Evolutionary conservation across 2,113 vertebrate genomes (phyloP).

Genomic region (Prionailurus bengalensis): DNA sequence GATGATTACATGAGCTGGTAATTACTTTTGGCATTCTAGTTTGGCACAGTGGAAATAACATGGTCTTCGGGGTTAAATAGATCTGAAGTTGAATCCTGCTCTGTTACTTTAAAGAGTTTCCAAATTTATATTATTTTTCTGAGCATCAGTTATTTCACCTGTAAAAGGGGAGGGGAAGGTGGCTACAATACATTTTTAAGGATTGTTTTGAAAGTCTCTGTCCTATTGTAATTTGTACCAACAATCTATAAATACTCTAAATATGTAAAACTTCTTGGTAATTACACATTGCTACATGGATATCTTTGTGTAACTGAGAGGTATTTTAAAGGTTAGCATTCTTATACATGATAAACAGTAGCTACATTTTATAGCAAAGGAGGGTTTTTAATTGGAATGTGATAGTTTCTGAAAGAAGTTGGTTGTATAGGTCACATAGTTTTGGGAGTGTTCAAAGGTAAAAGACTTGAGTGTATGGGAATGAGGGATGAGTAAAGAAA

Average conservation of each 20-base stretch:
- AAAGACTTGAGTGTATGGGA: background rate
- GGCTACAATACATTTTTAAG: background rate
- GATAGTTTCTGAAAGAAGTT: background rate
- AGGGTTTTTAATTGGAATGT: background rate
- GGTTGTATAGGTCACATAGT: background rate
- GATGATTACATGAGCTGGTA: conserved; percentile 91
- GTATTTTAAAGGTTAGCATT: conserved; percentile 39
- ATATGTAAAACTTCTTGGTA: background rate
- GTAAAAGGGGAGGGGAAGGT: background rate
- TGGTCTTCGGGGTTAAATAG: background rate
- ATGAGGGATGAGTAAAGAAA: background rate
- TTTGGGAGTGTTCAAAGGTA: background rate
- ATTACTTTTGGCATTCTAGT: conserved; percentile 39
- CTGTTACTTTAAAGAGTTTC: background rate
- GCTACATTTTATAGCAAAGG: background rate
- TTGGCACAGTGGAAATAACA: background rate
- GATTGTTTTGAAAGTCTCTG: background rate
- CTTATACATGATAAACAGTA: background rate
- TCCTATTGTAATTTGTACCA: conserved; percentile 5
- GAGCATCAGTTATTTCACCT: conserved; percentile 19
- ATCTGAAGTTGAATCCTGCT: background rate
- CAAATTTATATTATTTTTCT: conserved; percentile 36
- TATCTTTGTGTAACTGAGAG: background rate
- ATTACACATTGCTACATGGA: background rate
- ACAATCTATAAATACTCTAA: background rate